Evolutionary conservation across 2,888 invertebrate genomes (phyloP), one percentile per base, ranked within the genome.

Genomic region (Oxytorus armatus): DNA sequence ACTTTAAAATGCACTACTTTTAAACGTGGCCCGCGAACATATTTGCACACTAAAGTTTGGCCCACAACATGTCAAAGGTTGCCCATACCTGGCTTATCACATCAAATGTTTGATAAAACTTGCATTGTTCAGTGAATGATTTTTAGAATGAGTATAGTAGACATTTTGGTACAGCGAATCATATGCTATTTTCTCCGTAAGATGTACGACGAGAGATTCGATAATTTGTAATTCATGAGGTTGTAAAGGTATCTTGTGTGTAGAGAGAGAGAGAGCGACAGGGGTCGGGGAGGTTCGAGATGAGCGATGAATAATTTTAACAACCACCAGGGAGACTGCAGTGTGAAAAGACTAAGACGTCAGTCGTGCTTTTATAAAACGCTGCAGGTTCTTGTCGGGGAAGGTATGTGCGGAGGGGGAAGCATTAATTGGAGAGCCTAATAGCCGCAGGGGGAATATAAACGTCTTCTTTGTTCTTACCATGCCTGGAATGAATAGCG

Each of bases 381-480:
- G 14, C 7, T 39, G 68, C 36, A 5, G 55, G 25, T 39, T 39
- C 51, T 49, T 61, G 68, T 59, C 21, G 21, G 59, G 51, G n/a
- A n/a, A n/a, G n/a, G n/a, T n/a, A n/a, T n/a, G n/a, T n/a, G n/a
- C n/a, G n/a, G n/a, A n/a, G n/a, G n/a, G n/a, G n/a, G 39, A 68
- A 49, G 61, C 49, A 61, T 68, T 76, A 76, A 76, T 76, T 76
- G 49, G 66, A 49, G 42, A 65, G 61, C 77, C 74, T 79, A 82
- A 82, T 82, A 74, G 73, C 73, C 57, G n/a, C n/a, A n/a, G n/a
- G 21, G 59, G 70, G 55, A 79, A 76, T 76, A 82, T 55, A 29
- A 79, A 79, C 76, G 69, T 79, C 74, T 55, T 70, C 66, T 79
- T 82, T 76, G 77, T 79, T 76, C 55, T 23, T 29, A 59, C n/a